Evolutionary conservation across 2,113 vertebrate genomes (phyloP).

Genomic region (Capreolus pygargus): DNA sequence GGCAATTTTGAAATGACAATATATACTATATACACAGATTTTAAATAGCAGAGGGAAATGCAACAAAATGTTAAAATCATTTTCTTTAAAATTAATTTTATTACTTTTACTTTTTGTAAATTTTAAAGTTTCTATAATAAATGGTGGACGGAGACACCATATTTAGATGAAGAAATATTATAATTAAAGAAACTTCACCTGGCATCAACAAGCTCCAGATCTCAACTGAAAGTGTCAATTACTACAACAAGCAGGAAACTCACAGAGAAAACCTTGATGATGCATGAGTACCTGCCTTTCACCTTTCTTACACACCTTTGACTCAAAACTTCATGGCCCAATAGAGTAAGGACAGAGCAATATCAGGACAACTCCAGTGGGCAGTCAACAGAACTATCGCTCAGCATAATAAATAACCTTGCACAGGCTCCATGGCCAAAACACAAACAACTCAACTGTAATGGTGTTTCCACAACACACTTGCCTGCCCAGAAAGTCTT

Average conservation of each 20-base stretch:
- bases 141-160: not conserved
- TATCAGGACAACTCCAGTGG: not conserved
- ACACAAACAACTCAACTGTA: not conserved
- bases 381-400: not conserved
- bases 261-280: not conserved
- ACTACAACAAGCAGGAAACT: not conserved
- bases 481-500: slow-evolving; percentile 5
- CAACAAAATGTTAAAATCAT: not conserved
- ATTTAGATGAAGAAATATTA: slow-evolving; percentile 11
- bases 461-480: not conserved
- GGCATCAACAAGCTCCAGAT: not conserved
- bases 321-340: not conserved
- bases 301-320: not conserved
- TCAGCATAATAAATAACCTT: not conserved
- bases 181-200: not conserved
- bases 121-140: slow-evolving; percentile 6
- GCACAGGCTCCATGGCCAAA: not conserved
- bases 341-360: not conserved
- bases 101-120: not conserved
- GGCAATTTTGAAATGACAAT: not conserved
- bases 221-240: not conserved
- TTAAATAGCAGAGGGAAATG: not conserved
- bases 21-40: not conserved
- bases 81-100: slow-evolving; percentile 24
- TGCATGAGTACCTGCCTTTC: not conserved